These are phyloP conservation scores for Falco biarmicus DNA, from an alignment of 2,797 vertebrate species.

Conservation along the genomic window DNA sequence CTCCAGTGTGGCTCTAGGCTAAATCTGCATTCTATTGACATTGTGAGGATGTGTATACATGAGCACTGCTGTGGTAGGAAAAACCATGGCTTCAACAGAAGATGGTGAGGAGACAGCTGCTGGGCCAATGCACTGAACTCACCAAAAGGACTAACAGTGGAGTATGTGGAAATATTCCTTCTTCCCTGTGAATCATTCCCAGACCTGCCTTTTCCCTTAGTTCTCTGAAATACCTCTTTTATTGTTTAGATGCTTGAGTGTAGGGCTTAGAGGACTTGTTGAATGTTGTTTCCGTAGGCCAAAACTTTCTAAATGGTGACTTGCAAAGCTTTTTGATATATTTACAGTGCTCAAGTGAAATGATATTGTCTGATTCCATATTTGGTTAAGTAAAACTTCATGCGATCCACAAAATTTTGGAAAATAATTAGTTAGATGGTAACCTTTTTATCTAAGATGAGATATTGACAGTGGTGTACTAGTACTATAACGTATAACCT, in stretches of 20 bases:
- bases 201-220: background rate
- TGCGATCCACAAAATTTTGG: background rate
- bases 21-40: background rate
- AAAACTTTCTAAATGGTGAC: background rate
- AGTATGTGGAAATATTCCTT: background rate
- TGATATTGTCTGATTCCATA: background rate
- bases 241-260: background rate
- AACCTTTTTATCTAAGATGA: background rate
- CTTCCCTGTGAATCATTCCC: background rate
- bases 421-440: background rate
- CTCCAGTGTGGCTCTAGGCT: background rate
- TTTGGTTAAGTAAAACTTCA: background rate
- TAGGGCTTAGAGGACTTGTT: background rate
- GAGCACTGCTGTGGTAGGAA: background rate
- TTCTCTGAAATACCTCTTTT: background rate
- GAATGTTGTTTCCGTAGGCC: background rate
- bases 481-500: background rate
- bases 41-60: background rate
- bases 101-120: background rate
- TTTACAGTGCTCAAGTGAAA: background rate
- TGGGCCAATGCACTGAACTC: background rate
- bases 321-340: background rate
- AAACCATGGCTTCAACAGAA: background rate
- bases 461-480: background rate
- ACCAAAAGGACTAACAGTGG: rapidly evolving